phyloP scores from a whole-genome alignment of 2,113 vertebrate species.

The Cairina moschata region DNA sequence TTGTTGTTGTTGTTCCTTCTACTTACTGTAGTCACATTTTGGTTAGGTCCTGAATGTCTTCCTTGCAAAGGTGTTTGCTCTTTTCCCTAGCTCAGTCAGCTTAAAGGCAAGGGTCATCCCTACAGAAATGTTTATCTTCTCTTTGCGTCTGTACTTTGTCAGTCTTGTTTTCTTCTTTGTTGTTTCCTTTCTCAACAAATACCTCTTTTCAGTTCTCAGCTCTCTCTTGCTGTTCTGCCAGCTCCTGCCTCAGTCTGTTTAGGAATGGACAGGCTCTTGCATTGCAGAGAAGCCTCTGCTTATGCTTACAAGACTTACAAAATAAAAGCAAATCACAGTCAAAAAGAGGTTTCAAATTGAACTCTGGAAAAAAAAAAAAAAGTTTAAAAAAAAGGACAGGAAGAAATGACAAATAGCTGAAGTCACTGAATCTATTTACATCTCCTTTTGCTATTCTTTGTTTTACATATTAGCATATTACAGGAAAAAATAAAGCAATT shows the following conservation, averaged over 20 bases:
- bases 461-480: not conserved
- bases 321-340: not conserved
- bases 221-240: not conserved
- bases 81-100: not conserved
- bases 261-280: not conserved
- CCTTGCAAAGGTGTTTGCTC: not conserved
- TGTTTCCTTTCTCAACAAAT: not conserved
- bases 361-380: not conserved
- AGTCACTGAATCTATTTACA: not conserved
- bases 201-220: not conserved
- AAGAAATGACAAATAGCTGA: not conserved
- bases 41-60: not conserved
- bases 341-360: not conserved
- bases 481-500: not conserved
- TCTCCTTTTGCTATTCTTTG: not conserved
- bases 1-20: no score
- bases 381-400: not conserved
- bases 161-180: not conserved
- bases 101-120: not conserved
- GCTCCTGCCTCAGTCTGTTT: rapidly evolving
- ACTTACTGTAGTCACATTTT: not conserved
- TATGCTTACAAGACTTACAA: not conserved
- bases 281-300: not conserved
- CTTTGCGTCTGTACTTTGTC: not conserved
- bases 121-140: not conserved